Evolutionary conservation across 2,113 vertebrate genomes (phyloP).

Genomic region (Clinocottus analis): DNA sequence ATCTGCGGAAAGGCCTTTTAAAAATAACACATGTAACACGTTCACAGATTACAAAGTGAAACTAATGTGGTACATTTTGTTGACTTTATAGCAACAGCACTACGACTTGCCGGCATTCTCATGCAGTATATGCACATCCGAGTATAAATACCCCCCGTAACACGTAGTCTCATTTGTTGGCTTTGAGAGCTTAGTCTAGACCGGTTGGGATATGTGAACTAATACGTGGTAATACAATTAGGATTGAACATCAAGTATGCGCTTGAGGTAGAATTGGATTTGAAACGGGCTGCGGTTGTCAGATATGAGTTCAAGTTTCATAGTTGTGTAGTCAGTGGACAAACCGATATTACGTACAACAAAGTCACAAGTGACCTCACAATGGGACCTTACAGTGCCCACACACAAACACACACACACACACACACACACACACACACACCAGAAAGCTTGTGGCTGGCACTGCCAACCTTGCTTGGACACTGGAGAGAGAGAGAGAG

Average conservation of each 20-base stretch:
- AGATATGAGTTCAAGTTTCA: not conserved
- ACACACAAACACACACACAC: conserved; percentile 60
- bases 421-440: conserved; percentile 36
- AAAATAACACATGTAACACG: not conserved
- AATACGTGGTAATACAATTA: not conserved
- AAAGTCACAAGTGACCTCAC: conserved; percentile 64
- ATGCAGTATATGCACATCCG: not conserved
- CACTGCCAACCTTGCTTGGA: conserved; percentile 74
- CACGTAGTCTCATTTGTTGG: not conserved
- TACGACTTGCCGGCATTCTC: not conserved
- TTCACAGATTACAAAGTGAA: not conserved
- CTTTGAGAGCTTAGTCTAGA: not conserved
- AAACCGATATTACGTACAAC: conserved; percentile 39
- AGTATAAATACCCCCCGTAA: not conserved
- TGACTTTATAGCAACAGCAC: not conserved
- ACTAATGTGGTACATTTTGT: not conserved
- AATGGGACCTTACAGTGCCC: conserved; percentile 59
- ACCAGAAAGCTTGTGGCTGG: conserved; percentile 74
- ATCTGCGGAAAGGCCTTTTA: not conserved
- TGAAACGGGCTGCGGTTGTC: not conserved
- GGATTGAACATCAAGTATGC: not conserved
- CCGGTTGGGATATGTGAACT: not conserved
- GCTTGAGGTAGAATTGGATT: not conserved
- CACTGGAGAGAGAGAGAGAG: conserved; percentile 28
- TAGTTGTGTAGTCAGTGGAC: conserved; percentile 17